phyloP scores from a whole-genome alignment of 2,113 vertebrate species.

The Entelurus aequoreus region DNA sequence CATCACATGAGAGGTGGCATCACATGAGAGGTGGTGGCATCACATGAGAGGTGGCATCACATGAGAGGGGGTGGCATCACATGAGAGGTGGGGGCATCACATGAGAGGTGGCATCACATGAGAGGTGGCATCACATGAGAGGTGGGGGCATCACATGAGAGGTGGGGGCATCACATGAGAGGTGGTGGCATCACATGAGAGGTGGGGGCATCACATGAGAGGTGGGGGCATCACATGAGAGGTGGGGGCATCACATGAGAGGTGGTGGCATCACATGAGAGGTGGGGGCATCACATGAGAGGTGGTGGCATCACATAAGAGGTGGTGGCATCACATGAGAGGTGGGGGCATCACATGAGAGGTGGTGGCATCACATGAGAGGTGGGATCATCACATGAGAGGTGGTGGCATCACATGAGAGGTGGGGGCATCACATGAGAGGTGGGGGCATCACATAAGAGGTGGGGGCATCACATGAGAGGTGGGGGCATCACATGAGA shows the following conservation, averaged over 20 bases:
- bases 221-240: constrained; percentile 15
- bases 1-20: too few species aligned
- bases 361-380: constrained; percentile 16
- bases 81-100: too few species aligned
- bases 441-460: not conserved
- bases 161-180: not conserved
- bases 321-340: constrained; percentile 16
- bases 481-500: constrained; percentile 17
- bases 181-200: constrained; percentile 16
- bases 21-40: too few species aligned
- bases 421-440: constrained; percentile 15
- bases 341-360: not conserved
- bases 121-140: constrained; percentile 6
- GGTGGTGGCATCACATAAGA: constrained; percentile 20
- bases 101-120: constrained; percentile 16
- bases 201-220: not conserved
- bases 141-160: constrained; percentile 15
- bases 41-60: too few species aligned
- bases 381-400: not conserved
- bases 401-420: constrained; percentile 22
- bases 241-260: not conserved
- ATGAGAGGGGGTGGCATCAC: too few species aligned
- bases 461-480: constrained; percentile 20
- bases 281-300: not conserved
- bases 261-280: constrained; percentile 16